Base-by-base conservation (phyloP, 2,797 vertebrate species). In the Syndactyla subalaris region DNA sequence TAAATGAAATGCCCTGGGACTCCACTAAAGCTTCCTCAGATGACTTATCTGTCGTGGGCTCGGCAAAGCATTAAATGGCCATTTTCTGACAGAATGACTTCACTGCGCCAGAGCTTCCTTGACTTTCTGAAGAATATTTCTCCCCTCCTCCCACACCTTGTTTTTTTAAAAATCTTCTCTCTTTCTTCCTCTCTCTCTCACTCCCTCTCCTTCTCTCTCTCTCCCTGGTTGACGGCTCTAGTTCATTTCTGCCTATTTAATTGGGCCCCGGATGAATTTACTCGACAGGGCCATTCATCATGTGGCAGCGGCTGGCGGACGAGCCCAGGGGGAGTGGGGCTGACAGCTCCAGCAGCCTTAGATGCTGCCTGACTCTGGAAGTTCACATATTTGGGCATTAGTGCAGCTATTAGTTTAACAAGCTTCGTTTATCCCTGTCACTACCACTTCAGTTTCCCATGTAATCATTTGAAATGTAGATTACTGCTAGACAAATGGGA, bases 231-330 rank as follows among this genome's bases (percentile, higher is more conserved):
- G 98, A 98, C 98, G 98, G 98, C 98, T 98, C 98, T 98, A 98
- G 98, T 98, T 98, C 98, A 98, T 98, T 98, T 98, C 98, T 98
- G 97, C 97, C 98, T 98, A 97, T 98, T 99, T 99, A 99, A 99
- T 99, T 99, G 99, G 99, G 98, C 98, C 99, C 98, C 96, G 97
- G 98, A 99, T 99, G 99, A 98, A 98, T 99, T 99, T 99, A 98
- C 98, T 98, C 98, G 99, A 99, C 99, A 99, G 99, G 99, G 98
- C 99, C 98, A 99, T 99, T 99, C 99, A 99, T 99, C 99, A 99
- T 99, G 98, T 98, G 98, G 98, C 99, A 97, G 98, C 97, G 98
- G 98, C 98, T 98, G 98, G 97, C 98, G 98, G 99, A 98, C 97
- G 98, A 98, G 98, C 98, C 99, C 98, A 98, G 98, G 98, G 98